Evolutionary conservation across 2,888 invertebrate genomes (phyloP).

Genomic region (Noctua fimbriata): DNA sequence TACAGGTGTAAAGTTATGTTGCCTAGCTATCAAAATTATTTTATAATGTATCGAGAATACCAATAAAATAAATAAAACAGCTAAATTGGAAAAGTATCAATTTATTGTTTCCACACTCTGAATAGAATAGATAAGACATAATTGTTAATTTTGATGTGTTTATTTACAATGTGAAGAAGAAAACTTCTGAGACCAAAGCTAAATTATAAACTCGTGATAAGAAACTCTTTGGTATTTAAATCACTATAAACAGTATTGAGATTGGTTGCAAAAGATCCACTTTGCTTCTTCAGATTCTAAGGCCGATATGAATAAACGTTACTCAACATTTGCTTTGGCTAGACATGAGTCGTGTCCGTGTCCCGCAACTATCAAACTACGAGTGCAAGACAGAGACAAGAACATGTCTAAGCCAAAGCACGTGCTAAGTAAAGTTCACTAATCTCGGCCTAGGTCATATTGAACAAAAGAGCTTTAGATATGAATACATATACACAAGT

Average conservation of each 20-base stretch:
- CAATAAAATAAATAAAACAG: conserved; percentile 66
- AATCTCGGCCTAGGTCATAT: not conserved
- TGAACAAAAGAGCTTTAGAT: not conserved
- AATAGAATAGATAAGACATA: conserved; percentile 75
- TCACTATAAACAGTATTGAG: conserved; percentile 57
- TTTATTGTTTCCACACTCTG: conserved; percentile 86
- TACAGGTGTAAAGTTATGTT: not conserved
- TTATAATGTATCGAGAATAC: not conserved
- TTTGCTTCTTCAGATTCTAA: not conserved
- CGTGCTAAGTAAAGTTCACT: not conserved
- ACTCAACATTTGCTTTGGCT: not conserved
- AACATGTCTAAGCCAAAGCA: not conserved
- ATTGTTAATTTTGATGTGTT: conserved; percentile 66
- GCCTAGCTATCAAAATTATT: too few species aligned
- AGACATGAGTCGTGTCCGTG: not conserved
- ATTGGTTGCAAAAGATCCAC: conserved; percentile 21
- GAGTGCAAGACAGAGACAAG: not conserved
- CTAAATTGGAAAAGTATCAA: conserved; percentile 86
- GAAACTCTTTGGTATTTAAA: conserved; percentile 77
- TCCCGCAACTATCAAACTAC: not conserved
- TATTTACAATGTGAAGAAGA: conserved; percentile 73
- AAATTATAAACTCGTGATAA: conserved; percentile 60
- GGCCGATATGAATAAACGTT: not conserved
- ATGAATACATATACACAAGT: not conserved
- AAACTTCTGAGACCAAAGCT: conserved; percentile 33